Evolutionary conservation across 2,113 vertebrate genomes (phyloP).

Genomic region (Myotis brandtii): DNA sequence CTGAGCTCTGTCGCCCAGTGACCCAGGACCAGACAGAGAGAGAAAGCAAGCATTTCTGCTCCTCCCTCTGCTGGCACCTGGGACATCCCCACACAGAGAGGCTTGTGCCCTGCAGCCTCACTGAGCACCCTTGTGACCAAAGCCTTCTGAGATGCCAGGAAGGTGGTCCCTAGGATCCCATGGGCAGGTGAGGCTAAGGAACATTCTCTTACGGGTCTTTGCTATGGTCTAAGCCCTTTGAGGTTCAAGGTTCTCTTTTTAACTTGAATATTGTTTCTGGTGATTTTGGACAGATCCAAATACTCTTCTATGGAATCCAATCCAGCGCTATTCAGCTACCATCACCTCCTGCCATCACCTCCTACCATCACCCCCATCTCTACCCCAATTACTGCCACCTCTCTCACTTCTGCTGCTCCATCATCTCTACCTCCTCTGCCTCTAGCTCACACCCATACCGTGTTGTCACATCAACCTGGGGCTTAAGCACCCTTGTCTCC

Average conservation of each 20-base stretch:
- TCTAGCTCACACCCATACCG: background rate
- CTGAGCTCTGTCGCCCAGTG: background rate
- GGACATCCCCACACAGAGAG: background rate
- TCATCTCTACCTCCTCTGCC: background rate
- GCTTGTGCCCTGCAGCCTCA: background rate
- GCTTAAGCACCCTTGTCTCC: background rate
- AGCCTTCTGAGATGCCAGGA: background rate
- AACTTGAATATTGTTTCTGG: background rate
- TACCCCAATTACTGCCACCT: background rate
- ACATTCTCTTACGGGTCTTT: background rate
- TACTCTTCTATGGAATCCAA: background rate
- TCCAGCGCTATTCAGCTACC: background rate
- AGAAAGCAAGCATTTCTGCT: background rate
- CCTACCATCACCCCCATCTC: background rate
- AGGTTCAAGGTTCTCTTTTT: background rate
- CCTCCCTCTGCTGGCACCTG: background rate
- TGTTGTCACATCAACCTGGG: background rate
- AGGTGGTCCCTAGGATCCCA: background rate
- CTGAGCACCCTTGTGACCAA: background rate
- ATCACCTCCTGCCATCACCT: background rate
- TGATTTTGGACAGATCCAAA: background rate
- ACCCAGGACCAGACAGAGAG: background rate
- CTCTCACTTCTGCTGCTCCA: background rate
- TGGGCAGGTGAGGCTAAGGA: background rate
- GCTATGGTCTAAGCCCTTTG: background rate